Base-by-base conservation (phyloP, 2,113 vertebrate genomes). In the Percopsis transmontana region DNA sequence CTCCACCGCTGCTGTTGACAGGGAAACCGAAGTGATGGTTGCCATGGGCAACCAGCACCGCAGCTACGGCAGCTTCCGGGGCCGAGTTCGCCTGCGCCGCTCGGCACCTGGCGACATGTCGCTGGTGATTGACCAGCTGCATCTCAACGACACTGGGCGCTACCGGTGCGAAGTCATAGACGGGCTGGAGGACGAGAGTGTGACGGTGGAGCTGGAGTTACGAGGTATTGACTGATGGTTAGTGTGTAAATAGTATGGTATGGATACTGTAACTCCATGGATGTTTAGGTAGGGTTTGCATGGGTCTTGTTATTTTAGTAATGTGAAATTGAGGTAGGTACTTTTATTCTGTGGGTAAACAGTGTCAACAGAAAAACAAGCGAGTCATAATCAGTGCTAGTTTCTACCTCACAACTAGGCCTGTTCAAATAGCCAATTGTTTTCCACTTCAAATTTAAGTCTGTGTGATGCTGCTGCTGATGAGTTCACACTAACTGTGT, bases 101-200 rank as follows among this genome's bases (percentile, higher is more conserved):
- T 71, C 54, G 0, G 11, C 56, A 1, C 85, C 58, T 0, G 84
- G 72, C 0, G 93, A 96, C 1, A 92, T 90, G 65, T 97, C 95
- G 0, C 88, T 98, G 69, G 87, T 96, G 7, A 89, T 98, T 79
- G 80, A 66, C 0, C 89, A 93, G 0, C 84, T 98, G 78, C 88
- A 69, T 38, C 70, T 93, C 62, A 91, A 93, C 40, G 97, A 98
- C 23, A 92, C 87, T 0, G 97, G 97, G 13, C 93, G 92, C 47
- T 98, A 97, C 85, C 94, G 94, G 45, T 98, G 97, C 0, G 96
- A 98, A 83, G 93, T 98, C 80, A 97, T 97, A 0, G 95, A 97
- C 0, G 97, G 95, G 5, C 90, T 99, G 83, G 97, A 99, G 82
- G 97, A 98, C 0, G 92, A 95, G 80, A 98, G 93, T 0, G 85